Conservation (phyloP, 2,113 vertebrate species). For the Phycodurus eques region DNA sequence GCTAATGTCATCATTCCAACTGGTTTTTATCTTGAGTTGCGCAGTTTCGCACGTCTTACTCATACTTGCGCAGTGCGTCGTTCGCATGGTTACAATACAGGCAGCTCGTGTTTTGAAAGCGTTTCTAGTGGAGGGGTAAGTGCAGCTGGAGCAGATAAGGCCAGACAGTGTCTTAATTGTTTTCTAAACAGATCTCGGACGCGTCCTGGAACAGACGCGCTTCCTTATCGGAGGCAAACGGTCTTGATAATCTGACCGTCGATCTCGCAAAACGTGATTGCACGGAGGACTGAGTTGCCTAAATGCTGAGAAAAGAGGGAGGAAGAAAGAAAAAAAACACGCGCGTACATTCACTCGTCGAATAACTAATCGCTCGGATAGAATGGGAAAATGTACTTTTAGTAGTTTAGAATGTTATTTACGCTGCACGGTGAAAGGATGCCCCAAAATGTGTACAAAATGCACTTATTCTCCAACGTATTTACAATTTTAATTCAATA, state of each 20-base stretch:
- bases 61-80: background rate
- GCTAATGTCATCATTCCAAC: background rate
- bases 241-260: constrained; percentile 63
- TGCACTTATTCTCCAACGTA: too few species aligned
- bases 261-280: constrained; percentile 63
- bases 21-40: background rate
- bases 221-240: constrained; percentile 57
- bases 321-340: background rate
- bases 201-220: constrained; percentile 41
- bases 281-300: background rate
- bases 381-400: background rate
- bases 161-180: constrained; percentile 67
- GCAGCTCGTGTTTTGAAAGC: background rate
- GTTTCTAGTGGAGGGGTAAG: constrained; percentile 22
- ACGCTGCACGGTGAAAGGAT: too few species aligned
- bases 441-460: too few species aligned
- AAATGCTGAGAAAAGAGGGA: background rate
- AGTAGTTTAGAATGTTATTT: background rate
- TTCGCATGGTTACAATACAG: background rate
- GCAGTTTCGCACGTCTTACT: background rate
- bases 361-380: background rate
- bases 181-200: constrained; percentile 60
- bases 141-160: constrained; percentile 50
- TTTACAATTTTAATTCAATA: too few species aligned
- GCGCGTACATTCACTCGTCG: background rate